phyloP scores from a whole-genome alignment of 1,140 invertebrate genomes.

The Frieseomelitta varia region DNA sequence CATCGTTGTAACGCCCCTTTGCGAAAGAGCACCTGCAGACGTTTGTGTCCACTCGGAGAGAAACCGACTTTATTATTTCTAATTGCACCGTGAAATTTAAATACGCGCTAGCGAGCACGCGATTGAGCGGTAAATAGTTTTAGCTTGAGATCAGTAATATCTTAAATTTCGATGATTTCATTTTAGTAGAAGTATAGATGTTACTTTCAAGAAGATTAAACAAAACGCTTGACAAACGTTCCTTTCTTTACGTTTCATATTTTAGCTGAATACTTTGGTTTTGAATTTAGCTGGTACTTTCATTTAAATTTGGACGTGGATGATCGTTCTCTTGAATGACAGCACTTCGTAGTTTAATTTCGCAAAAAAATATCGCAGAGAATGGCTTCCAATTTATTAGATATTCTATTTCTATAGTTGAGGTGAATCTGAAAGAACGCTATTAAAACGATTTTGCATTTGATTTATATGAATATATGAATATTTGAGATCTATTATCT shows the following conservation, averaged over 20 bases:
- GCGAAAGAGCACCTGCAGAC: constrained; percentile 59
- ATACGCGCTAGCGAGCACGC: no score
- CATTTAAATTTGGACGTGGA: neutral
- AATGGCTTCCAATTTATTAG: neutral
- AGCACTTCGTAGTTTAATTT: no score
- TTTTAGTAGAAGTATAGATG: neutral
- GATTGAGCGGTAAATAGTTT: neutral
- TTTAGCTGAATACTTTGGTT: neutral
- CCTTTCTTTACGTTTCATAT: neutral
- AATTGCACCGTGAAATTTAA: constrained; percentile 16
- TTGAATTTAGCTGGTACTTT: neutral
- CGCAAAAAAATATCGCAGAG: no score
- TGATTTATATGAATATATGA: no score
- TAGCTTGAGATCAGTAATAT: neutral
- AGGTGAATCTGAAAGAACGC: no score
- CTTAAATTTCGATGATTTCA: neutral
- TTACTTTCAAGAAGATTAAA: neutral
- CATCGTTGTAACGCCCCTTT: constrained; percentile 61
- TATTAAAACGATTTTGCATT: no score
- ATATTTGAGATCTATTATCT: no score
- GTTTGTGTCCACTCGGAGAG: neutral
- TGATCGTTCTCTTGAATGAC: neutral
- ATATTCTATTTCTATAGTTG: neutral
- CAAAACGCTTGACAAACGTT: neutral
- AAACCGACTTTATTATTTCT: constrained; percentile 7